Evolutionary conservation across 2,113 vertebrate species (phyloP), one percentile per base, ranked within the genome.

Genomic region (Clarias gariepinus): DNA sequence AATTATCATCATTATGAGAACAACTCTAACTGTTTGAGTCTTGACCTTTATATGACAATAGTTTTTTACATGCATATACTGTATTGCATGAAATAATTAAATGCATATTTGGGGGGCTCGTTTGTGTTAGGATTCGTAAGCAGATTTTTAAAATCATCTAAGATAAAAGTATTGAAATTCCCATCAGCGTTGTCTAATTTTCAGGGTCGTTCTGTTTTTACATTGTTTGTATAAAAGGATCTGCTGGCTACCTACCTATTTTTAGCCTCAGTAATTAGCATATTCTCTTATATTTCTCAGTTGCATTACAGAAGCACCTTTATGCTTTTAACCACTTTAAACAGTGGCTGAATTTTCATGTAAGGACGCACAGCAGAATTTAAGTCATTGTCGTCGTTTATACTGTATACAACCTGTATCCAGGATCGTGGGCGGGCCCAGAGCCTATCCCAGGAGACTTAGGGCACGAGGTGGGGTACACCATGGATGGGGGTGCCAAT

Each of bases 1-100:
- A 82, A 85, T 82, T 81, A 82, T 36, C 57, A 1, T 58, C 55
- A 68, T 82, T 68, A 85, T 85, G 69, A 68, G 80, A 74, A 41
- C 69, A 77, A 82, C 84, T 88, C 68, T 77, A 21, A 58, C 55
- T 73, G 53, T 33, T 69, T 73, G 68, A 28, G 47, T 58, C 28
- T 57, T 63, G 60, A 82, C 33, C 68, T 76, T 6, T 16, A 74
- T 30, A 19, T 52, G 25, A 21, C n/a, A 52, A 63, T 63, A 7
- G 7, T 28, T 28, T 10, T 53, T 7, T 6, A 55, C 4, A 13
- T 36, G 33, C 33, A 36, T 36, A 36, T 36, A 36, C 33, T 36
- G 33, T 36, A 36, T 36, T 36, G 33, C 33, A 36, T 36, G 33
- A 36, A 36, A 36, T 36, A 84, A 61, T 77, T 77, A 23, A 25